Conservation (phyloP, 2,888 invertebrate species). For the Tetanocera ferruginea region DNA sequence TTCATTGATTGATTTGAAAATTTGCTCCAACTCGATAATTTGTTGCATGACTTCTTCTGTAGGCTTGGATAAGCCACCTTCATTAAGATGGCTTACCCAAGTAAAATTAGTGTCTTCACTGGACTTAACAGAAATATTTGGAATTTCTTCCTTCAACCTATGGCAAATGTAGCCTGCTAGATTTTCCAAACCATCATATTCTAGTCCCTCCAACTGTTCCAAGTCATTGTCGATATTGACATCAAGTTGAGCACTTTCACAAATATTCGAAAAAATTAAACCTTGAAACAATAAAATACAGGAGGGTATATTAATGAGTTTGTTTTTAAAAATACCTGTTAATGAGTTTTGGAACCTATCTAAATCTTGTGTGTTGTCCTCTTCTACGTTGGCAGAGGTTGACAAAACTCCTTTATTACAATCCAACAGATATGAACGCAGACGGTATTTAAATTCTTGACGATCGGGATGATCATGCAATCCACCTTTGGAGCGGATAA, state of each 20-base stretch:
- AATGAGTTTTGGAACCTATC: slow-evolving; percentile 30
- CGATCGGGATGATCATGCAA: too few relatives aligned
- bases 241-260: slow-evolving; percentile 25
- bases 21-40: slow-evolving; percentile 9
- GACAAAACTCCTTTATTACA: slow-evolving; percentile 32
- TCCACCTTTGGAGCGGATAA: too few relatives aligned
- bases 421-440: too few relatives aligned
- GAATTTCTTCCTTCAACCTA: slow-evolving; percentile 11
- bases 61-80: slow-evolving; percentile 43
- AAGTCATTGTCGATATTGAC: not conserved
- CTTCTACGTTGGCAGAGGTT: slow-evolving; percentile 15
- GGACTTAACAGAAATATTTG: slow-evolving; percentile 6
- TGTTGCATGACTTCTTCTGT: slow-evolving; percentile 22
- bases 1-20: not conserved
- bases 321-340: slow-evolving; percentile 25
- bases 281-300: not conserved
- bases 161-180: slow-evolving; percentile 41
- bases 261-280: not conserved
- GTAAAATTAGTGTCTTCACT: slow-evolving; percentile 28
- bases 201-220: too few relatives aligned
- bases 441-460: too few relatives aligned
- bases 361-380: slow-evolving; percentile 15
- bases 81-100: slow-evolving; percentile 40
- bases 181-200: slow-evolving; percentile 42
- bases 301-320: not conserved